These are phyloP conservation scores for Patella pellucida DNA, from an alignment of 2,888 invertebrate genomes.

Conservation along the genomic window DNA sequence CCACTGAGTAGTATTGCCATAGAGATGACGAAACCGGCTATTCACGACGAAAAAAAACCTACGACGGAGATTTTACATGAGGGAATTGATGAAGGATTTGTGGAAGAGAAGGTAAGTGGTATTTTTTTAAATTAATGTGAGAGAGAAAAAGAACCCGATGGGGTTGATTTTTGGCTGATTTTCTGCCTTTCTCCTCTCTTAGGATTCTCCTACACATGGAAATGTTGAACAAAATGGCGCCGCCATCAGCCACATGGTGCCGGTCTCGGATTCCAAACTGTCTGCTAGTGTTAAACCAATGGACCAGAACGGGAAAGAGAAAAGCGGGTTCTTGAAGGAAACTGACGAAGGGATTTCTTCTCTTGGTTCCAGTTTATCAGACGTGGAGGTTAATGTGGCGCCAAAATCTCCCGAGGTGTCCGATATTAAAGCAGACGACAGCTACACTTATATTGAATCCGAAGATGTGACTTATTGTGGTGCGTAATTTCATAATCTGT, in stretches of 20 bases:
- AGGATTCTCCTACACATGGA: background rate
- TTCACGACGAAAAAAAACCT: too few species aligned
- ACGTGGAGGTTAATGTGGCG: background rate
- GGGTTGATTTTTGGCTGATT: background rate
- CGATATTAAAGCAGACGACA: background rate
- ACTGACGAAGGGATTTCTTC: constrained; percentile 1
- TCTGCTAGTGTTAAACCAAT: too few species aligned
- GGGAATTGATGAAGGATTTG: background rate
- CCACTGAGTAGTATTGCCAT: too few species aligned
- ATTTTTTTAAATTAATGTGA: background rate
- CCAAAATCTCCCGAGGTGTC: too few species aligned
- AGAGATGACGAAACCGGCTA: too few species aligned
- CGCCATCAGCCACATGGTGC: background rate
- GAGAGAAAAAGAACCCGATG: background rate
- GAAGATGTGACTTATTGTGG: too few species aligned
- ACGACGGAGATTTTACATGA: too few species aligned
- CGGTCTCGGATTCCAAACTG: background rate
- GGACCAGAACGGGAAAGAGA: background rate
- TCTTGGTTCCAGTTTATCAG: constrained; percentile 3
- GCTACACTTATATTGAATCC: too few species aligned
- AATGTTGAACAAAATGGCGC: background rate
- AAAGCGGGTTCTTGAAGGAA: background rate
- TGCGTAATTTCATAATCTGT: too few species aligned
- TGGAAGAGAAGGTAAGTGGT: background rate
- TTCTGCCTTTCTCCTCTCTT: constrained; percentile 2